Evolutionary conservation across 2,797 vertebrate species (phyloP).

Genomic region (Amniataba percoides): DNA sequence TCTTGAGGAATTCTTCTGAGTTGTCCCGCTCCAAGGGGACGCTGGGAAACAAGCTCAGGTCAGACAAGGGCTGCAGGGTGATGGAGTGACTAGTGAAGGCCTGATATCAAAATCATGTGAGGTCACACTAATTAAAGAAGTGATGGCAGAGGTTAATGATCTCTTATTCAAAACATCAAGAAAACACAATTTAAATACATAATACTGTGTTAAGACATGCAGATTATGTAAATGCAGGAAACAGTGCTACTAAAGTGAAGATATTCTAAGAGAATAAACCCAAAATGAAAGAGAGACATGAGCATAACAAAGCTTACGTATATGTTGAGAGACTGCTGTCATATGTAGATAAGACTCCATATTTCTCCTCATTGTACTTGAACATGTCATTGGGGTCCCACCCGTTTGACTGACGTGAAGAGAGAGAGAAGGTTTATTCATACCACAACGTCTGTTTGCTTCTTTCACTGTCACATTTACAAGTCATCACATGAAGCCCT

Average conservation of each 20-base stretch:
- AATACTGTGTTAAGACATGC: background rate
- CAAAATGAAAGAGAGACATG: background rate
- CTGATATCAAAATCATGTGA: background rate
- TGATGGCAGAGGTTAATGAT: background rate
- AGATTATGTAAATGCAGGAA: background rate
- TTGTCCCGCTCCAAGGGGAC: constrained; percentile 98
- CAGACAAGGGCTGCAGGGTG: constrained; percentile 18
- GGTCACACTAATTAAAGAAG: background rate
- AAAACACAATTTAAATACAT: background rate
- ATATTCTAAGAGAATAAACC: background rate
- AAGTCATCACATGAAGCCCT: background rate
- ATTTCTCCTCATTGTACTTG: constrained; percentile 99
- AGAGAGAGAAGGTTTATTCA: constrained; percentile 6
- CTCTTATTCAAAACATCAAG: background rate
- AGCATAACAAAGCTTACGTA: constrained; percentile 89
- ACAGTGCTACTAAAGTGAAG: background rate
- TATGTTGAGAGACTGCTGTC: constrained; percentile 99
- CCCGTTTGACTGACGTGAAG: constrained; percentile 91
- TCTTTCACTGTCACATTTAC: background rate
- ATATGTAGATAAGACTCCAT: constrained; percentile 97
- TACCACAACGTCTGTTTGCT: background rate
- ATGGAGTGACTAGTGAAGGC: background rate
- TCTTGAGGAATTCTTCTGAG: constrained; percentile 98
- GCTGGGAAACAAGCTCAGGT: constrained; percentile 76
- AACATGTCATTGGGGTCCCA: constrained; percentile 99